Conservation (phyloP, 2,797 vertebrate species). For the Podargus strigoides region DNA sequence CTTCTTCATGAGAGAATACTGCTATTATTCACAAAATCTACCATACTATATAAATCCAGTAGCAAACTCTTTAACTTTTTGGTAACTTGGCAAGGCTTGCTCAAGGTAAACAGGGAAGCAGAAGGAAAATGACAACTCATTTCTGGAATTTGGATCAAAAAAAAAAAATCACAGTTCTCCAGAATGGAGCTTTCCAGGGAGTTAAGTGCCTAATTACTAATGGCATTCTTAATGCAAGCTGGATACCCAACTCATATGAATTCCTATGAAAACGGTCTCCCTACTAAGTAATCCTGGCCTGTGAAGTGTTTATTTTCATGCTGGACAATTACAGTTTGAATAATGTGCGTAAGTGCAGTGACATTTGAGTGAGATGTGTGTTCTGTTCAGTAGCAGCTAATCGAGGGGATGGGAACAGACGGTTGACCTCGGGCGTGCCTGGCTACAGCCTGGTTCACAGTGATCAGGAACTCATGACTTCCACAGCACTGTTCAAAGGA, state of each 20-base stretch:
- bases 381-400: neutral
- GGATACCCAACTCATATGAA: neutral
- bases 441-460: neutral
- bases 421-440: neutral
- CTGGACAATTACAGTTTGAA: neutral
- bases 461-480: neutral
- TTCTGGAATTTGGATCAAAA: neutral
- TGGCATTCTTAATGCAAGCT: neutral
- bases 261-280: neutral
- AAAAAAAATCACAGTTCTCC: neutral
- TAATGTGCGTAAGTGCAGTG: neutral
- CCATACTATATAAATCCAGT: constrained; percentile 50
- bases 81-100: constrained; percentile 35
- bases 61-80: constrained; percentile 52
- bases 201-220: neutral
- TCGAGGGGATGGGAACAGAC: neutral
- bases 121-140: neutral
- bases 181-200: neutral
- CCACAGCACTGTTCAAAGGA: neutral
- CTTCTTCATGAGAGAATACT: constrained; percentile 65
- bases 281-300: neutral
- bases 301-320: neutral
- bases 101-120: constrained; percentile 63
- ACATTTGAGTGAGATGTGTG: neutral
- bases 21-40: constrained; percentile 65